Percentiles rank a stretch among this genome's conserved stretches.
Evolutionary conservation across 2,888 invertebrate species (phyloP).

Genomic region (Carterocephalus palaemon): DNA sequence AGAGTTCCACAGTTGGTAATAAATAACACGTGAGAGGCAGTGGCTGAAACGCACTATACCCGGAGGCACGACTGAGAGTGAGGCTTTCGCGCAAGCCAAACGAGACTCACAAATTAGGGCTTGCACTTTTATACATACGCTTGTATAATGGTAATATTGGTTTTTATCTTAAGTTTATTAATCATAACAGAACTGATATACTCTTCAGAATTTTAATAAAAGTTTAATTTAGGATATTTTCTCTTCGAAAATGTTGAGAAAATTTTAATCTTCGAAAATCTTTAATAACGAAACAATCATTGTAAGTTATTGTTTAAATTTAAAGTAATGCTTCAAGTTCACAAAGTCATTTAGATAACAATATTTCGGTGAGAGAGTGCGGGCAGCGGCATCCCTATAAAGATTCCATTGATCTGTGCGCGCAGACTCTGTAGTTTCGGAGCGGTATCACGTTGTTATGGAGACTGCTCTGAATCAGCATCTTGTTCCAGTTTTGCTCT

Average conservation of each 20-base stretch:
- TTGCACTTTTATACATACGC: constrained; percentile 40
- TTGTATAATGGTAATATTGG: too few species aligned
- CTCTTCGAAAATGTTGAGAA: too few species aligned
- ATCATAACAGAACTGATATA: too few species aligned
- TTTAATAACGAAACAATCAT: too few species aligned
- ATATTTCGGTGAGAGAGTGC: neutral
- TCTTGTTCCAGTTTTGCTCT: too few species aligned
- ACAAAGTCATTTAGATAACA: constrained; percentile 1
- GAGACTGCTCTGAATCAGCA: constrained; percentile 37
- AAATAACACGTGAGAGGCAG: constrained; percentile 19
- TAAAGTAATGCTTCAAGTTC: too few species aligned
- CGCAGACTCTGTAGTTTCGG: constrained; percentile 50
- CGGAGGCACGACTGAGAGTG: constrained; percentile 60
- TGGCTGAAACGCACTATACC: constrained; percentile 35
- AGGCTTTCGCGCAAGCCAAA: constrained; percentile 62
- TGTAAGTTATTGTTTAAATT: too few species aligned
- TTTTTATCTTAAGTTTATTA: too few species aligned
- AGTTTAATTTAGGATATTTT: too few species aligned
- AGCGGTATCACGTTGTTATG: constrained; percentile 64
- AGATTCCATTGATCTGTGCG: constrained; percentile 72
- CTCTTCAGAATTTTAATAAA: too few species aligned
- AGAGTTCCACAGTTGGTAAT: constrained; percentile 24
- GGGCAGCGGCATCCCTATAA: constrained; percentile 49
- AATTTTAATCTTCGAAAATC: neutral
- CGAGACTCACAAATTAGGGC: constrained; percentile 52